Evolutionary conservation across 2,888 invertebrate genomes (phyloP), one percentile per base, ranked within the genome.

Genomic region (Girardia tigrina): DNA sequence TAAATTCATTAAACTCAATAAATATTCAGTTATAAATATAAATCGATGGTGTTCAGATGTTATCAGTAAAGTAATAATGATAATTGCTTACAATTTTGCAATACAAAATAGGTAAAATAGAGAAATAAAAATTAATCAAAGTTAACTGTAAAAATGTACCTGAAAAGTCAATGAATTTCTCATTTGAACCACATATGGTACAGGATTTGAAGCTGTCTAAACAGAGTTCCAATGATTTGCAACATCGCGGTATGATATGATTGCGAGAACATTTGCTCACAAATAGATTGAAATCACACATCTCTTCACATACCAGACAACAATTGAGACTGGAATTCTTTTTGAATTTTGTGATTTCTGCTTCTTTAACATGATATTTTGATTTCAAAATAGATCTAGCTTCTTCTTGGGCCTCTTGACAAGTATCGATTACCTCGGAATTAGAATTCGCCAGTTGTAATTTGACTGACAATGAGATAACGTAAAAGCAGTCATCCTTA

Each of bases 171-270:
- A 56, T 8, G 4, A 56, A 4, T 12, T 23, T 12, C n/a, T 56
- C 56, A 56, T 56, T 12, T 6, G 56, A n/a, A 12, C 56, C 56
- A 56, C 56, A 56, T 16, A 56, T 12, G 6, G n/a, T n/a, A 16
- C 56, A 56, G 4, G 4, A 4, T 56, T 56, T 56, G n/a, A 56
- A 56, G 23, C 23, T n/a, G 4, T n/a, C 56, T 4, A 2, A 6
- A 56, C 56, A 56, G 20, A 56, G 23, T 16, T 56, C 56, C 56
- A 56, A 16, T 56, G 56, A 56, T 56, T 56, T 56, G n/a, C 56
- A 56, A 23, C 56, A 56, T 56, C 56, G 4, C n/a, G 56, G 56
- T 12, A 56, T 56, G 23, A 56, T 16, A 23, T 56, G 56, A 16
- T 56, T 4, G n/a, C n/a, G n/a, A 2, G 56, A 6, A n/a, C 56